Evolutionary conservation across 2,113 vertebrate species (phyloP).

Genomic region (Eurystomus gularis): DNA sequence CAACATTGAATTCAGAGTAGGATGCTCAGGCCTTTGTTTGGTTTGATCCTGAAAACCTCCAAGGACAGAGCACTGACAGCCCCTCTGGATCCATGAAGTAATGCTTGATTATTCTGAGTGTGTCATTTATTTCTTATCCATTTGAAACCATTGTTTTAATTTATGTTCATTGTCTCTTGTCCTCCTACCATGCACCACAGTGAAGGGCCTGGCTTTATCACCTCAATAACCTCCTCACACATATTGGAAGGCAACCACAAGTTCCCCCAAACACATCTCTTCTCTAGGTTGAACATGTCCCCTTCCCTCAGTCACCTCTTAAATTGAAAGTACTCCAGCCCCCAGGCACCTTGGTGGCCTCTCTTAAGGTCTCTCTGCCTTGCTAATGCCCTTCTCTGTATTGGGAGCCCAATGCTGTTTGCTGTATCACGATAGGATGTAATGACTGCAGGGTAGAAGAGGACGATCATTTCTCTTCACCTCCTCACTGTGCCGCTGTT

Average conservation of each 20-base stretch:
- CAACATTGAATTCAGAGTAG: neutral
- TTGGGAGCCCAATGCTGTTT: neutral
- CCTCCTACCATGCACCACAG: neutral
- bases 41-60: neutral
- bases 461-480: neutral
- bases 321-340: neutral
- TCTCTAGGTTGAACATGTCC: neutral
- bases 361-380: neutral
- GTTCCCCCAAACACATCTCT: neutral
- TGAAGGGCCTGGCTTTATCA: neutral
- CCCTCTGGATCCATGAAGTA: neutral
- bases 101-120: neutral
- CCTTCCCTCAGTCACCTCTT: neutral
- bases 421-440: neutral
- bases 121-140: neutral
- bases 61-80: neutral
- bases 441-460: neutral
- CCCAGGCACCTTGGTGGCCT: neutral
- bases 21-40: neutral
- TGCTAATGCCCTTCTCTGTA: neutral
- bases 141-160: neutral
- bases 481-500: slow-evolving; percentile 20
- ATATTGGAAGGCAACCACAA: neutral
- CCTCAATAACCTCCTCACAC: neutral
- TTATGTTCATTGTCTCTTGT: neutral